Evolutionary conservation across 1,140 invertebrate species (phyloP).

Genomic region (Leptopilina boulardi): DNA sequence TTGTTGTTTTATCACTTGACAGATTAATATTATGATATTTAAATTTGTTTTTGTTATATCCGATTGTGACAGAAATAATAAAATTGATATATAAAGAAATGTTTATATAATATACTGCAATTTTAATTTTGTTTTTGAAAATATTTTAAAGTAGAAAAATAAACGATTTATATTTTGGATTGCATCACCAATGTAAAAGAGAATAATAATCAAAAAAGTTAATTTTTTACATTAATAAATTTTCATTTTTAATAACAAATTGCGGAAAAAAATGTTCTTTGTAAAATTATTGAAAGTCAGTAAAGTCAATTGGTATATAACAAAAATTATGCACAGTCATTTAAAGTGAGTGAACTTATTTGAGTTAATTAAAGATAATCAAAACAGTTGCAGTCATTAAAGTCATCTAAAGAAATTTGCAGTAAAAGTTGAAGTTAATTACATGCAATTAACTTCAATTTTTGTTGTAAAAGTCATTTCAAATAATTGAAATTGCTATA

Average conservation of each 20-base stretch:
- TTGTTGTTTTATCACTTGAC: neutral
- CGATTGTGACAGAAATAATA: no score
- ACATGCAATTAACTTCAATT: constrained; percentile 10
- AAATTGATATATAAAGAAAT: no score
- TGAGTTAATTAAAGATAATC: constrained; percentile 12
- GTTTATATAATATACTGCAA: no score
- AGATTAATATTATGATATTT: neutral
- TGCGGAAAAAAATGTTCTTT: neutral
- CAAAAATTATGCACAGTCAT: constrained; percentile 14
- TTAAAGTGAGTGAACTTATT: constrained; percentile 18
- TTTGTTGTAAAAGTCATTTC: constrained; percentile 7
- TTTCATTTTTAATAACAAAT: neutral
- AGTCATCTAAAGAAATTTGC: constrained; percentile 31
- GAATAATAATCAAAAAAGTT: no score
- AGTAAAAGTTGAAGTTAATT: constrained; percentile 13
- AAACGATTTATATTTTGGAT: no score
- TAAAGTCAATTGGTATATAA: neutral
- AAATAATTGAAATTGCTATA: constrained; percentile 14
- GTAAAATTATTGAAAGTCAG: constrained; percentile 14
- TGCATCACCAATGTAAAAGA: no score
- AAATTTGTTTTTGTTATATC: neutral
- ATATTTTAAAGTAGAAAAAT: no score
- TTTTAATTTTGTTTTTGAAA: no score
- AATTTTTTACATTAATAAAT: no score
- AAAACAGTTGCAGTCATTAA: constrained; percentile 30